These are phyloP conservation scores for Ectropis crepuscularia DNA, from an alignment of 2,888 invertebrate species.

Conservation along the genomic window DNA sequence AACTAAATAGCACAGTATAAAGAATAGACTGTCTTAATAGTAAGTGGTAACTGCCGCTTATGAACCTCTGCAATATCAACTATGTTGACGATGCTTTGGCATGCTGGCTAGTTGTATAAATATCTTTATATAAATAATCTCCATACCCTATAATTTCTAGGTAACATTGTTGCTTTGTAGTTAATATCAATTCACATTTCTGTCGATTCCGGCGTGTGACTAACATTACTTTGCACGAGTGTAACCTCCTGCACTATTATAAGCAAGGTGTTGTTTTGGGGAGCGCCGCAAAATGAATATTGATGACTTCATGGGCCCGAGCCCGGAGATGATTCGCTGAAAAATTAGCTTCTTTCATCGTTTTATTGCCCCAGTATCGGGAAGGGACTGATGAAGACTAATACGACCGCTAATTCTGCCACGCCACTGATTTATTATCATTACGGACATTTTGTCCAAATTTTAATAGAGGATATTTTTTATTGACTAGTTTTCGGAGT, in stretches of 20 bases:
- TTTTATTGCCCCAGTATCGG: conserved; percentile 77
- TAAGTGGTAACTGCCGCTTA: no score
- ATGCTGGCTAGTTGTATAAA: no score
- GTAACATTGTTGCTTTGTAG: no score
- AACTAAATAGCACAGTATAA: no score
- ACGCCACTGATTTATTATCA: conserved; percentile 62
- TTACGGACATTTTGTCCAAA: conserved; percentile 59
- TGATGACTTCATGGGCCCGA: conserved; percentile 77
- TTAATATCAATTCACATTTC: no score
- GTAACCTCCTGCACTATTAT: conserved; percentile 41
- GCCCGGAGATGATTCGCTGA: conserved; percentile 83
- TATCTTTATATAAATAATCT: no score
- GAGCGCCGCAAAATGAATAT: conserved; percentile 83
- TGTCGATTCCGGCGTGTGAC: background rate
- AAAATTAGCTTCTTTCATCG: conserved; percentile 84
- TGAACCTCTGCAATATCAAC: no score
- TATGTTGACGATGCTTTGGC: no score
- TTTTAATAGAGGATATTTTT: conserved; percentile 31
- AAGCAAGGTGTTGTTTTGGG: conserved; percentile 81
- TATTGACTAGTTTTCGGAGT: no score
- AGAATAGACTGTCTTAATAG: no score
- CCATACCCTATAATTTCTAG: no score
- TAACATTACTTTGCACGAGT: conserved; percentile 16
- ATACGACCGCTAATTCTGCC: conserved; percentile 80
- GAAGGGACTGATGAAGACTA: conserved; percentile 80